These are phyloP conservation scores for Aspidoscelis tigris DNA, from an alignment of 2,113 vertebrate species.

Conservation along the genomic window DNA sequence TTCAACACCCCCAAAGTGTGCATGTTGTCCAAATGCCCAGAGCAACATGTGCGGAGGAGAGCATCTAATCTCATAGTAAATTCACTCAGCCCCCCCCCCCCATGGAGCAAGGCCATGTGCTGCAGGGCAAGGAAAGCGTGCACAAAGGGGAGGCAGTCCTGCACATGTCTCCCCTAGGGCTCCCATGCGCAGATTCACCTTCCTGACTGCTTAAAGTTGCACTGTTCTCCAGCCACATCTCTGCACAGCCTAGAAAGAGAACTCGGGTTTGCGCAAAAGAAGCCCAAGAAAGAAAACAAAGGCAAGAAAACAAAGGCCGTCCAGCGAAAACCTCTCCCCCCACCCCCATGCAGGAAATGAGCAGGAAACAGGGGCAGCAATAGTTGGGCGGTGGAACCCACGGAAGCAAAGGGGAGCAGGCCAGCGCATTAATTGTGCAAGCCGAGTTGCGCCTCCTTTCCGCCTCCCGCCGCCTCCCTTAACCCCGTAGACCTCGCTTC, in stretches of 20 bases:
- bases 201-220: neutral
- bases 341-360: neutral
- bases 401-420: neutral
- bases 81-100: too few species aligned
- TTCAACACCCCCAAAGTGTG: too few species aligned
- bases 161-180: neutral
- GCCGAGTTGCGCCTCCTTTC: fast-evolving
- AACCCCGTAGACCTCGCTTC: constrained; percentile 25
- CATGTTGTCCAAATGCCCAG: too few species aligned
- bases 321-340: too few species aligned
- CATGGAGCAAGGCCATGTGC: too few species aligned
- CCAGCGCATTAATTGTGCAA: neutral
- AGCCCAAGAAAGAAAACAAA: too few species aligned
- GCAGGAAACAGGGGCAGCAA: too few species aligned
- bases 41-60: too few species aligned
- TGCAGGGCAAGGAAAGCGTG: neutral
- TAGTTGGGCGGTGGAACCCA: too few species aligned
- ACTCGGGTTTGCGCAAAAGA: too few species aligned
- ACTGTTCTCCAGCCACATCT: neutral
- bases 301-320: too few species aligned
- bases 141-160: neutral
- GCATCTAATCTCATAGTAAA: too few species aligned
- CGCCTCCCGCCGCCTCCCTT: neutral
- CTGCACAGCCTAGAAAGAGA: neutral
- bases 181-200: neutral